A percentile compares a stretch with the other conserved stretches of the same genome.
These are phyloP conservation scores for Papilio glaucus DNA, from an alignment of 1,140 invertebrate genomes.

Conservation along the genomic window DNA sequence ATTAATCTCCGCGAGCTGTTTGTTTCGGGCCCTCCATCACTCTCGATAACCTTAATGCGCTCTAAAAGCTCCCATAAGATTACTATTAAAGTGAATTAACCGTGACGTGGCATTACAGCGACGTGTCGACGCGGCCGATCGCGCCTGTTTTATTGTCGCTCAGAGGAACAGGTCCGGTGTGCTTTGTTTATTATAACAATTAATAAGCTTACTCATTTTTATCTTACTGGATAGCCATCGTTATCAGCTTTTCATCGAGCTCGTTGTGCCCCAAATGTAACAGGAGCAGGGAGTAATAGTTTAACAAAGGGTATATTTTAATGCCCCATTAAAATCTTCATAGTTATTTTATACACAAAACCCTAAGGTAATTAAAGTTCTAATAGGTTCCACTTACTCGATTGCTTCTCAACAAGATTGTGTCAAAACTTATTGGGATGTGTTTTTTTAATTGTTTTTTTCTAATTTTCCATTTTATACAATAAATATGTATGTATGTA, in stretches of 20 bases:
- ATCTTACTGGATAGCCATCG: no score
- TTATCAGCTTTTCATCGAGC: not conserved
- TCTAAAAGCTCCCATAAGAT: conserved; percentile 10
- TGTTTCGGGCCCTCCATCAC: not conserved
- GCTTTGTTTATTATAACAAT: not conserved
- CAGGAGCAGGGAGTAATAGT: not conserved
- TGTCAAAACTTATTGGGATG: no score
- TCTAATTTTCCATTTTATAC: no score
- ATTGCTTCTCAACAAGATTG: no score
- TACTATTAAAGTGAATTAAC: conserved; percentile 8
- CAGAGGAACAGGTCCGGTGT: not conserved
- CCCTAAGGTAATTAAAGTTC: no score
- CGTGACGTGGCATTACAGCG: not conserved
- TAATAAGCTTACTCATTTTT: not conserved
- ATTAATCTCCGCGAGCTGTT: conserved; percentile 3
- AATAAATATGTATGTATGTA: no score
- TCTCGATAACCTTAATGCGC: conserved; percentile 5
- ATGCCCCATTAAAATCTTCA: no score
- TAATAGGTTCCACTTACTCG: no score
- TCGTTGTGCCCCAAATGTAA: not conserved
- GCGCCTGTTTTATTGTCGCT: not conserved
- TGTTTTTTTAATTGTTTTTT: no score
- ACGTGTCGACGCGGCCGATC: not conserved
- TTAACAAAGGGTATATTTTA: no score
- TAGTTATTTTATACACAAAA: no score